Percentiles rank a stretch among this genome's conserved stretches.
Conservation (phyloP, 2,888 invertebrate species). For the Noctua fimbriata region DNA sequence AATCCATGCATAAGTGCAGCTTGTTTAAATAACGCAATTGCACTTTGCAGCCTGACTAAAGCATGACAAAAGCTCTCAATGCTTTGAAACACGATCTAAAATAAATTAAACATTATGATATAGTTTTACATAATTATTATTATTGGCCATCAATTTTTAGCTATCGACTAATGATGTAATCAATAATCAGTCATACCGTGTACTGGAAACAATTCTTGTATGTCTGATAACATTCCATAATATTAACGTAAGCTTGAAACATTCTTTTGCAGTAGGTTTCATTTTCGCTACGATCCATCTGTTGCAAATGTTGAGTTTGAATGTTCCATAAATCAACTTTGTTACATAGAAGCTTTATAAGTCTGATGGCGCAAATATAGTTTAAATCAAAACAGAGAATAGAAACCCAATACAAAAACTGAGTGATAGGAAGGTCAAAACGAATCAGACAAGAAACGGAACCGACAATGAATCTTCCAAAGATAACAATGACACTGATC, state of each 20-base stretch:
- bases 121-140: background rate
- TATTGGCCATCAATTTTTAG: background rate
- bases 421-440: background rate
- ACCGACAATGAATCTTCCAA: too few species aligned
- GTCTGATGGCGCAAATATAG: slow-evolving; percentile 1
- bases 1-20: accelerated
- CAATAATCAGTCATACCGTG: background rate
- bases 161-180: background rate
- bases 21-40: background rate
- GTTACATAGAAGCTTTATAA: slow-evolving; percentile 22
- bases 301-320: background rate
- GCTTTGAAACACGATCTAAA: background rate
- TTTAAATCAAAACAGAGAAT: slow-evolving; percentile 30
- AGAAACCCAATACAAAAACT: background rate
- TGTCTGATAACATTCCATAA: slow-evolving; percentile 28
- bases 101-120: background rate
- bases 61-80: background rate
- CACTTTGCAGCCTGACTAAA: background rate
- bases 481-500: too few species aligned
- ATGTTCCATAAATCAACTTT: slow-evolving; percentile 51
- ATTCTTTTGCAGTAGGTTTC: background rate
- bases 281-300: background rate
- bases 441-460: accelerated
- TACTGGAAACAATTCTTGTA: slow-evolving; percentile 2
- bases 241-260: slow-evolving; percentile 26